These are phyloP conservation scores for Sakesphorus luctuosus DNA, from an alignment of 2,113 vertebrate species.

Conservation along the genomic window DNA sequence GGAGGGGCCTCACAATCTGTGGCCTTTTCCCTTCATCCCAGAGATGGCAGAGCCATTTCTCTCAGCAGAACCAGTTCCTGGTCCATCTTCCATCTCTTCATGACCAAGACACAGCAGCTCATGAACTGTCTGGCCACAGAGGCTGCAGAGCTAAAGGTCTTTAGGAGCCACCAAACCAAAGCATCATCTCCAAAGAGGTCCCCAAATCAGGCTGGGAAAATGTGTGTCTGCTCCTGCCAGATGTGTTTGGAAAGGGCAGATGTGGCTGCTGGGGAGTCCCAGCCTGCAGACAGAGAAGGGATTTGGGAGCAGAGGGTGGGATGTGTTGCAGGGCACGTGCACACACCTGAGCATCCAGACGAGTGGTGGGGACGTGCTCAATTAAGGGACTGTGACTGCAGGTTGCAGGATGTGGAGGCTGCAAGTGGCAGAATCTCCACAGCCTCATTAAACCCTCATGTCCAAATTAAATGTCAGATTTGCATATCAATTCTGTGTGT, in stretches of 20 bases:
- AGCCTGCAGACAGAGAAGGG: neutral
- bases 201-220: neutral
- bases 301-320: neutral
- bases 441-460: slow-evolving; percentile 55
- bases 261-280: neutral
- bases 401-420: slow-evolving; percentile 52
- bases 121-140: neutral
- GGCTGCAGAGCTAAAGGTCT: neutral
- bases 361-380: neutral
- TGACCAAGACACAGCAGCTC: neutral
- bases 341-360: neutral
- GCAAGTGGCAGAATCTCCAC: slow-evolving; percentile 38
- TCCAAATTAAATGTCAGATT: slow-evolving; percentile 74
- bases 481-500: slow-evolving; percentile 33
- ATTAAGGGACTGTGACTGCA: neutral
- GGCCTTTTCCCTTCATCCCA: neutral
- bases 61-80: neutral
- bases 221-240: neutral
- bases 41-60: neutral
- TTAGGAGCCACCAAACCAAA: neutral
- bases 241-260: neutral
- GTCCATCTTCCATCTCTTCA: neutral
- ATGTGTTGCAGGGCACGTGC: neutral
- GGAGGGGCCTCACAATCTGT: neutral
- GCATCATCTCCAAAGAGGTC: neutral